These are phyloP conservation scores for Hephaestus fuliginosus DNA, from an alignment of 2,797 vertebrate genomes.

Conservation along the genomic window DNA sequence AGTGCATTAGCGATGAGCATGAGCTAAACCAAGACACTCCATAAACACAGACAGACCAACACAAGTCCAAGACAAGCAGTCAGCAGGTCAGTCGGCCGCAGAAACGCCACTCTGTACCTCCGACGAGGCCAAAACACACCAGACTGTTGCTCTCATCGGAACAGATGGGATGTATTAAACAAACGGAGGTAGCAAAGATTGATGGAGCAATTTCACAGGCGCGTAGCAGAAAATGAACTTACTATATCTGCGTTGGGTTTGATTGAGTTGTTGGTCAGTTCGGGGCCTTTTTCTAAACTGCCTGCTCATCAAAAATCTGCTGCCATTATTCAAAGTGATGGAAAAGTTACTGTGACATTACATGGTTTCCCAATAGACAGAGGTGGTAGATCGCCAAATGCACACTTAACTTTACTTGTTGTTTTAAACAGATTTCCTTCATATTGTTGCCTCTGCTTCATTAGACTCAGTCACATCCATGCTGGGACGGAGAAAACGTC, in stretches of 20 bases:
- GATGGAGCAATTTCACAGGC: slow-evolving; percentile 46
- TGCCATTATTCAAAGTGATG: slow-evolving; percentile 46
- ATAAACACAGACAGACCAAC: slow-evolving; percentile 62
- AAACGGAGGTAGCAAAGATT: slow-evolving; percentile 42
- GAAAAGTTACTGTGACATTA: slow-evolving; percentile 17
- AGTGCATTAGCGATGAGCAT: slow-evolving; percentile 18
- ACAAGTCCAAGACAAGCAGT: slow-evolving; percentile 71
- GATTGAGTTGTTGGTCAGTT: slow-evolving; percentile 29
- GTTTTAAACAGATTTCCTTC: not conserved
- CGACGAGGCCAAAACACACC: slow-evolving; percentile 55
- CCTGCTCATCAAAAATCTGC: slow-evolving; percentile 38
- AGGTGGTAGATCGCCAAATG: not conserved
- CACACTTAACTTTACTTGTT: not conserved
- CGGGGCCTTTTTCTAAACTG: slow-evolving; percentile 17
- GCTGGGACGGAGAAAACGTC: not conserved
- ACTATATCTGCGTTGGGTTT: slow-evolving; percentile 30
- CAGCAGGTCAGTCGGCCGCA: slow-evolving; percentile 57
- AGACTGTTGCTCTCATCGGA: slow-evolving; percentile 43
- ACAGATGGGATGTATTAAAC: slow-evolving; percentile 60
- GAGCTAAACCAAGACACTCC: slow-evolving; percentile 55
- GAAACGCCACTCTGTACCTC: slow-evolving; percentile 33
- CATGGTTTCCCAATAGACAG: not conserved
- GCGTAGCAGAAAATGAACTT: slow-evolving; percentile 28
- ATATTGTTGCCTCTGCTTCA: not conserved
- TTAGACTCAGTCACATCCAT: not conserved